Evolutionary conservation across 2,113 vertebrate genomes (phyloP).

Genomic region (Laticauda colubrina): DNA sequence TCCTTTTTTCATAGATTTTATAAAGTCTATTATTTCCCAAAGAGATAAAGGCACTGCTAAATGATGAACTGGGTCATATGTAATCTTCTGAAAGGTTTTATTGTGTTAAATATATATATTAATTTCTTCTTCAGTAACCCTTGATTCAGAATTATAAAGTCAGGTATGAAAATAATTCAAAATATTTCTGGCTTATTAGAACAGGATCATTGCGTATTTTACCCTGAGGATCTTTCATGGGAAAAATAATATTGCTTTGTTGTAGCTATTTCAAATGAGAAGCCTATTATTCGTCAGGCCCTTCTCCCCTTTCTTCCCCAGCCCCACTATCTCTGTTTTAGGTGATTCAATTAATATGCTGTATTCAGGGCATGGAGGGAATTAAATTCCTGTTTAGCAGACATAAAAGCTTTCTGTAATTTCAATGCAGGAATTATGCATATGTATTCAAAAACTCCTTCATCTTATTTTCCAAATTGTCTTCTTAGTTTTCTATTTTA

Average conservation of each 20-base stretch:
- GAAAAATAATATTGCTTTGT: not conserved
- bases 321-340: not conserved
- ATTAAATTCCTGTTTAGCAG: not conserved
- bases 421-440: not conserved
- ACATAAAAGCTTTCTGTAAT: not conserved
- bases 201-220: not conserved
- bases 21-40: not conserved
- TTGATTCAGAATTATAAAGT: not conserved
- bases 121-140: not conserved
- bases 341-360: not conserved
- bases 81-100: not conserved
- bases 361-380: not conserved
- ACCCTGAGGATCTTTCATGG: not conserved
- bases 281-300: not conserved
- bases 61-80: not conserved
- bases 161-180: not conserved
- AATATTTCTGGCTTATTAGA: not conserved
- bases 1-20: not conserved
- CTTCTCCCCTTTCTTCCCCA: not conserved
- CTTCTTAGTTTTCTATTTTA: not conserved
- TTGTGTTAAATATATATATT: not conserved
- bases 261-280: not conserved
- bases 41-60: not conserved
- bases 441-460: not conserved
- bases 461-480: not conserved